phyloP scores from a whole-genome alignment of 1,140 invertebrate genomes.

The Trissolcus basalis region DNA sequence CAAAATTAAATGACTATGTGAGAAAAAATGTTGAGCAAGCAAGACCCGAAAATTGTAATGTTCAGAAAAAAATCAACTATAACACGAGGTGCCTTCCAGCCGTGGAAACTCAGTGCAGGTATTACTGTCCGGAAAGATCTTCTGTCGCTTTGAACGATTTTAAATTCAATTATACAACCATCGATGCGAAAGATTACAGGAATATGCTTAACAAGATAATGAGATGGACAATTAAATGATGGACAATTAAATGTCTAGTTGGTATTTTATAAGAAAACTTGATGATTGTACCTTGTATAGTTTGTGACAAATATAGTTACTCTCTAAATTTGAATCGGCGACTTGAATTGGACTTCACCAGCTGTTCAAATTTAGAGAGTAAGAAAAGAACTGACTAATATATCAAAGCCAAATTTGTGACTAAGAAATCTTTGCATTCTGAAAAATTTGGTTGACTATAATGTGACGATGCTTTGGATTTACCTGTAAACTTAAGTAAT shows the following conservation, averaged over 20 bases:
- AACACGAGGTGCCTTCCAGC: slow-evolving; percentile 21
- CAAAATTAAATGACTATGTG: too few relatives aligned
- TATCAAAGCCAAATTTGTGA: too few relatives aligned
- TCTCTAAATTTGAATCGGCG: too few relatives aligned
- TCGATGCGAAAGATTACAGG: slow-evolving; percentile 68
- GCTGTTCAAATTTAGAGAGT: too few relatives aligned
- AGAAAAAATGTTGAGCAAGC: background rate
- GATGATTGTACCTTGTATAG: background rate
- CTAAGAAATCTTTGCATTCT: too few relatives aligned
- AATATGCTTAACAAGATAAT: slow-evolving; percentile 65
- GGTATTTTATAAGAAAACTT: too few relatives aligned
- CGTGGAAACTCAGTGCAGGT: slow-evolving; percentile 46
- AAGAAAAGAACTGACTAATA: too few relatives aligned
- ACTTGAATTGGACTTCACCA: too few relatives aligned
- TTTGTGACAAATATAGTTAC: background rate
- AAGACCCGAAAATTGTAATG: background rate
- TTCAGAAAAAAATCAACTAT: slow-evolving; percentile 11
- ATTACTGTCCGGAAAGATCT: slow-evolving; percentile 53
- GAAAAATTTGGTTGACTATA: too few relatives aligned
- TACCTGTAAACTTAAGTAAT: background rate
- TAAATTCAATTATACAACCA: slow-evolving; percentile 66
- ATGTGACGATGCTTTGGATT: too few relatives aligned
- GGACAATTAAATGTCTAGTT: too few relatives aligned
- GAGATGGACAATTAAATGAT: slow-evolving; percentile 12
- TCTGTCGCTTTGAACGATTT: slow-evolving; percentile 44